These are phyloP conservation scores for Iguana delicatissima DNA, from an alignment of 2,797 vertebrate genomes.

Conservation along the genomic window DNA sequence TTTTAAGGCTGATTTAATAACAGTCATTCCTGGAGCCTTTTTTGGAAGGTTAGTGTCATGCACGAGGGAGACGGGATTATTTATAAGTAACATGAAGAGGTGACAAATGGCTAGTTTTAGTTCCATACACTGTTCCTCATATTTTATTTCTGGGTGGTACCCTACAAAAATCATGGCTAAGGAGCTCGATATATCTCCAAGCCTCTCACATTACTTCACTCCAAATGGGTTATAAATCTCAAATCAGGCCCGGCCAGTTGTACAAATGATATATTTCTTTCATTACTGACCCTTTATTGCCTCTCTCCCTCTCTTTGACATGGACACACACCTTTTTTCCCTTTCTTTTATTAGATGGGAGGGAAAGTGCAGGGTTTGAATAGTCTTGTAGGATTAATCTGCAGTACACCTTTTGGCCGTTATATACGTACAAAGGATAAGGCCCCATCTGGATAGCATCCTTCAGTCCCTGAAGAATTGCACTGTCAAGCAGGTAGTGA, in stretches of 20 bases:
- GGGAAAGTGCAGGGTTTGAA: not conserved
- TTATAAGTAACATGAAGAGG: slow-evolving; percentile 33
- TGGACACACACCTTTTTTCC: not conserved
- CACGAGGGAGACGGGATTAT: not conserved
- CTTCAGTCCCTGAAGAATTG: no score
- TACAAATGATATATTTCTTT: slow-evolving; percentile 75
- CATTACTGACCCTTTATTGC: slow-evolving; percentile 76
- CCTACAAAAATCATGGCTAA: slow-evolving; percentile 56
- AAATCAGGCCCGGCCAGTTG: slow-evolving; percentile 69
- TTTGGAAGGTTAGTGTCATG: not conserved
- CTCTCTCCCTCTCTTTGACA: slow-evolving; percentile 48
- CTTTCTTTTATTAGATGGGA: not conserved
- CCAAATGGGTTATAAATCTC: slow-evolving; percentile 74
- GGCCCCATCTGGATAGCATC: not conserved
- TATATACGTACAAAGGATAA: not conserved
- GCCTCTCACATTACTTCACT: slow-evolving; percentile 66
- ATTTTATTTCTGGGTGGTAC: slow-evolving; percentile 61
- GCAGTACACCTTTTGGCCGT: not conserved
- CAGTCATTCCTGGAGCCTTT: slow-evolving; percentile 10
- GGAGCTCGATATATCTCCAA: slow-evolving; percentile 61
- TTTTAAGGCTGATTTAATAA: rapidly evolving
- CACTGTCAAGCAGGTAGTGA: not conserved
- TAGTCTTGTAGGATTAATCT: slow-evolving; percentile 58
- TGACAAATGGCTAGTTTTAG: slow-evolving; percentile 8
- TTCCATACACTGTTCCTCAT: not conserved